These are phyloP conservation scores for Todiramphus chloris DNA, from an alignment of 2,113 vertebrate genomes.

Conservation along the genomic window DNA sequence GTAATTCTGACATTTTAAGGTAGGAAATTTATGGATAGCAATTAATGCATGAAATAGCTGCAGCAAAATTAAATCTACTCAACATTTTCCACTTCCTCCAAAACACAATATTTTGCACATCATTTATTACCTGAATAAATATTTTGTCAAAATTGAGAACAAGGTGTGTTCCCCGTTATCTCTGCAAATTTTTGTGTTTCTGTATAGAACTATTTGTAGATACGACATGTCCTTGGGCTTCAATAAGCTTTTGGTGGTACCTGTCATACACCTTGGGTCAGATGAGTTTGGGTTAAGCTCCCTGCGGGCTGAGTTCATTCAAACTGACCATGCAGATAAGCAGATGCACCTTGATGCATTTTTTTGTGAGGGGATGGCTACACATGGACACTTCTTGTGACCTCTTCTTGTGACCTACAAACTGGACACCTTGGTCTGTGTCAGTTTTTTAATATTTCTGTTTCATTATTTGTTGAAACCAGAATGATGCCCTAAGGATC, in stretches of 20 bases:
- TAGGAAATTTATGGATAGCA: not conserved
- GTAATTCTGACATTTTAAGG: constrained; percentile 24
- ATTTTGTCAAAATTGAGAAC: not conserved
- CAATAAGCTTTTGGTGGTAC: not conserved
- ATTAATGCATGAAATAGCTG: not conserved
- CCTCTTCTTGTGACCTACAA: not conserved
- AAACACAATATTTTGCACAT: not conserved
- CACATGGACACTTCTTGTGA: not conserved
- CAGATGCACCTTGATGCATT: not conserved
- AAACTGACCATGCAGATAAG: accelerated
- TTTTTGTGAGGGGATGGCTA: not conserved
- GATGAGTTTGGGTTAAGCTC: not conserved
- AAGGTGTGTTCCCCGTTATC: not conserved
- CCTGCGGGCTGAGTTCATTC: not conserved
- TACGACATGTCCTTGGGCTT: not conserved
- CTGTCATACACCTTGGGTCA: not conserved
- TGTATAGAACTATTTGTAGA: not conserved
- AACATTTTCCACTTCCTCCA: constrained; percentile 3
- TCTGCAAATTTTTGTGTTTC: not conserved
- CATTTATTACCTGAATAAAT: not conserved
- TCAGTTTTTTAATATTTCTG: not conserved
- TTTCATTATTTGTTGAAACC: not conserved
- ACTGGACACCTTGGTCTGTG: not conserved
- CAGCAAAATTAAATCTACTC: constrained; percentile 12
- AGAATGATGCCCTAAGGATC: not conserved